Percentiles rank a stretch among this genome's conserved stretches.
Conservation (phyloP, 2,113 vertebrate genomes). For the Felis chaus region DNA sequence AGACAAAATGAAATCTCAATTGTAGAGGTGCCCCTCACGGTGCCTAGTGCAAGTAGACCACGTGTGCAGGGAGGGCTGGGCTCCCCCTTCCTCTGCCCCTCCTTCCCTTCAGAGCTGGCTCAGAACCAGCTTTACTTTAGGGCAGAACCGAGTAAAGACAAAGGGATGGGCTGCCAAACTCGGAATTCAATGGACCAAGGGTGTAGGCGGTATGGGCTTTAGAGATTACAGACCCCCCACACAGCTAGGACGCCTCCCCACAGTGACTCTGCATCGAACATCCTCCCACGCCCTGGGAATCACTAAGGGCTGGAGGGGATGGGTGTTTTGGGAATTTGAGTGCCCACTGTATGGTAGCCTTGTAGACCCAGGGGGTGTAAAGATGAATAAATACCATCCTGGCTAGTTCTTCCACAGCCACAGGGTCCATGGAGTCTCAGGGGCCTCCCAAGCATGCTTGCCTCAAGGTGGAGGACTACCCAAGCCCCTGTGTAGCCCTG, state of each 20-base stretch:
- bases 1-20: neutral
- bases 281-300: neutral
- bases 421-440: neutral
- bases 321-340: neutral
- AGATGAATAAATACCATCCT: neutral
- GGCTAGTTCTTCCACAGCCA: neutral
- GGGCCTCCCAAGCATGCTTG: neutral
- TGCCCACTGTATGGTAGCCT: too few relatives aligned
- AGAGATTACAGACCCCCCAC: neutral
- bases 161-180: neutral
- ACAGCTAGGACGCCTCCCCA: too few relatives aligned
- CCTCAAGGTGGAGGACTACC: neutral
- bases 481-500: neutral
- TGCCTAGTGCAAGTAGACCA: neutral
- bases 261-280: neutral
- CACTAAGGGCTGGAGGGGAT: neutral
- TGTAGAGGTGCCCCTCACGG: too few relatives aligned
- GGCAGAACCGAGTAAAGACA: neutral
- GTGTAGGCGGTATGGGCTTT: neutral
- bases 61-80: rapidly evolving
- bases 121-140: neutral
- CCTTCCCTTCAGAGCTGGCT: neutral
- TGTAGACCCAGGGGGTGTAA: neutral
- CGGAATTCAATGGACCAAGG: neutral
- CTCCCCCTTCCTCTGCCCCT: neutral